phyloP scores from a whole-genome alignment of 2,113 vertebrate genomes.

The Pogonocichla stellata region DNA sequence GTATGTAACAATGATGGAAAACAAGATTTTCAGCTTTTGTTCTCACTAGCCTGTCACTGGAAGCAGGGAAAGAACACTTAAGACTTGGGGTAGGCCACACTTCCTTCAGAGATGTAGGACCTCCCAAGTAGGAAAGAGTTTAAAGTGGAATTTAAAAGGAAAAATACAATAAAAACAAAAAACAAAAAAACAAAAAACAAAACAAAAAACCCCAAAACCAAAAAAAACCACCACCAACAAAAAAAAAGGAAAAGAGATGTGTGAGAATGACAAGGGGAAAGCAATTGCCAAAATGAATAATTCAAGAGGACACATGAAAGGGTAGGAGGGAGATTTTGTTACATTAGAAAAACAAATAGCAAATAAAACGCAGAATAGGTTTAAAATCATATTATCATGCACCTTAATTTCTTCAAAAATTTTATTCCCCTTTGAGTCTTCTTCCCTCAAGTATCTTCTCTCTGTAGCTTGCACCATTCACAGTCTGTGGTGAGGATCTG shows the following conservation, averaged over 20 bases:
- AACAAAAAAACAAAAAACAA: too few relatives aligned
- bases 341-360: slow-evolving; percentile 40
- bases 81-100: not conserved
- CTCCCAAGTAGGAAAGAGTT: not conserved
- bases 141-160: not conserved
- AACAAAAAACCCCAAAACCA: too few relatives aligned
- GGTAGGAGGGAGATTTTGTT: slow-evolving; percentile 12
- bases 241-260: not conserved
- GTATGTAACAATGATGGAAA: not conserved
- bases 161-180: not conserved
- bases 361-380: not conserved
- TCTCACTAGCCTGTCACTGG: not conserved
- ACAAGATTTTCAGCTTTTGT: not conserved
- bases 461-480: slow-evolving; percentile 44
- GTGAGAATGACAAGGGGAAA: not conserved
- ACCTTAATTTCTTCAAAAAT: slow-evolving; percentile 46
- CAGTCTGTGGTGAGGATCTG: slow-evolving; percentile 56
- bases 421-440: not conserved
- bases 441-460: not conserved
- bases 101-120: not conserved
- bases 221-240: too few relatives aligned
- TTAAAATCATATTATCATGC: slow-evolving; percentile 26
- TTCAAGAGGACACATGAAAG: slow-evolving; percentile 8
- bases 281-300: not conserved
- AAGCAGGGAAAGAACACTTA: not conserved